A percentile compares a stretch with the other conserved stretches of the same genome.
These are phyloP conservation scores for Chaetorhynchus papuensis DNA, from an alignment of 2,113 vertebrate species.

Conservation along the genomic window DNA sequence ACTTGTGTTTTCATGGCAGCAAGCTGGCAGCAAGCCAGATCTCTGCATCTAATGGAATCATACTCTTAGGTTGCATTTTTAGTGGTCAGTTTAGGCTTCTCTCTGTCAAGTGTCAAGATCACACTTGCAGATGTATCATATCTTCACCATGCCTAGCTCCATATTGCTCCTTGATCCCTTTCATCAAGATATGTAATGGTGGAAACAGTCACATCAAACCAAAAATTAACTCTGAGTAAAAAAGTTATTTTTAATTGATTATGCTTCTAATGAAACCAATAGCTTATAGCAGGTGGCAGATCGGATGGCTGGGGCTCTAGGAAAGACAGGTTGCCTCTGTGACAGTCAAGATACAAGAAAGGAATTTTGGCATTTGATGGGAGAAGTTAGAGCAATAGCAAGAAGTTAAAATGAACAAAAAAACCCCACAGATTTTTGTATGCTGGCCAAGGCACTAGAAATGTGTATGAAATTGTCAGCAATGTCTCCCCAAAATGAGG, in stretches of 20 bases:
- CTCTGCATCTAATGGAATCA: neutral
- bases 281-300: neutral
- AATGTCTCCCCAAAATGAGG: neutral
- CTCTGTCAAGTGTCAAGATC: neutral
- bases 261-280: neutral
- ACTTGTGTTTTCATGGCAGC: rapidly evolving
- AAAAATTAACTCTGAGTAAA: neutral
- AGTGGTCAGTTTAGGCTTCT: neutral
- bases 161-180: neutral
- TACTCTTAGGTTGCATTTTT: neutral
- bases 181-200: neutral
- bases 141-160: neutral
- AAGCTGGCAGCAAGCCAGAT: neutral
- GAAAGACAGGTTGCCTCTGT: neutral
- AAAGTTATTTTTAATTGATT: neutral
- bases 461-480: neutral
- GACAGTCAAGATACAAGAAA: neutral
- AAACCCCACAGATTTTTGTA: neutral
- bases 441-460: neutral
- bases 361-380: neutral
- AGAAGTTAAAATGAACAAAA: neutral
- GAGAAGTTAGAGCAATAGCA: neutral
- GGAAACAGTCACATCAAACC: neutral
- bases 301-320: neutral
- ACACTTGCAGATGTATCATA: neutral